Base-by-base conservation (phyloP, 2,888 invertebrate species). In the Philereme transversata region DNA sequence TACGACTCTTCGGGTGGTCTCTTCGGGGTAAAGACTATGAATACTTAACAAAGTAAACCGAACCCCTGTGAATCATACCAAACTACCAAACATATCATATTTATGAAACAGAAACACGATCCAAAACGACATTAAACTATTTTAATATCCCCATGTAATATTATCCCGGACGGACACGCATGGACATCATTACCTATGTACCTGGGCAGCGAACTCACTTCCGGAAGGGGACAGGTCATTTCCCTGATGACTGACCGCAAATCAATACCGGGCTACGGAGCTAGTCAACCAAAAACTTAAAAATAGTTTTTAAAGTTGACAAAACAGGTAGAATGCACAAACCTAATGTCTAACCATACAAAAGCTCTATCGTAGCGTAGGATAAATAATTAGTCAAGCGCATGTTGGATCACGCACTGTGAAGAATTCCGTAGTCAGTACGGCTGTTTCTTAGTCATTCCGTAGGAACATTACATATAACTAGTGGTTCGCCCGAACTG, bases 171-270 rank as follows among this genome's bases (percentile, higher is more conserved):
- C 76, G 79, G 81, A 76, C 81, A 80, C 81, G 81, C 78, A 76
- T 77, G 71, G 78, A 64, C 77, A 76, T 79, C 75, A 75, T 77
- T 81, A 81, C 78, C 65, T 60, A n/a, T n/a, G n/a, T n/a, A 43
- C 43, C n/a, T 43, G 43, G 60, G 55, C 65, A 76, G 82, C 80
- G 82, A 77, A 71, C 63, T 62, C 68, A 73, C 77, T 85, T 88
- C 88, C 88, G 87, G 75, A 76, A 81, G 82, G 79, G 78, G 70
- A 68, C 65, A 65, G 72, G 73, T 75, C 73, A 70, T 78, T 79
- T 76, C 75, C 77, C 76, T 76, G 78, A 76, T 76, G 76, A 68
- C 71, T 74, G 69, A 73, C 71, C 71, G 63, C 74, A 65, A 74
- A 75, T 76, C 77, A 71, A 77, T 77, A 76, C 54, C n/a, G 40